Percentiles rank a stretch among this genome's conserved stretches.
These are phyloP conservation scores for Phymastichus coffea DNA, from an alignment of 1,140 invertebrate species.

Conservation along the genomic window DNA sequence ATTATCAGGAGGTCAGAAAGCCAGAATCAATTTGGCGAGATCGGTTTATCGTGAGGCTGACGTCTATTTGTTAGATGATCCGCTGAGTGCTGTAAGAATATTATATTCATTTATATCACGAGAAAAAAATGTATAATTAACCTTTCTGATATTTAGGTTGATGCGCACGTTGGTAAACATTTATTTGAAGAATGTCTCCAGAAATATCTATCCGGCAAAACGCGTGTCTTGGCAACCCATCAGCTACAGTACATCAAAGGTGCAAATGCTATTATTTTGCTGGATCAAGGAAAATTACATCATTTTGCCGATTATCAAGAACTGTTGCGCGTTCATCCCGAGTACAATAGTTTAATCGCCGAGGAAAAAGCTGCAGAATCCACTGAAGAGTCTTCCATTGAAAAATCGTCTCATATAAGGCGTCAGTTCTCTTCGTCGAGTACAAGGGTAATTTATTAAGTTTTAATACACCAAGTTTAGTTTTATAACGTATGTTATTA, in stretches of 20 bases:
- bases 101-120: too few relatives aligned
- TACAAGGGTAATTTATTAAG: slow-evolving; percentile 39
- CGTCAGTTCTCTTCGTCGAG: slow-evolving; percentile 49
- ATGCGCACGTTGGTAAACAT: slow-evolving; percentile 72
- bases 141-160: slow-evolving; percentile 51
- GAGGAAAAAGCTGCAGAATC: slow-evolving; percentile 42
- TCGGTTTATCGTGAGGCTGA: slow-evolving; percentile 71
- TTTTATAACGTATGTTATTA: neutral
- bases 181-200: slow-evolving; percentile 70
- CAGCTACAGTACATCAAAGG: slow-evolving; percentile 82
- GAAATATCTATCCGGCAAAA: slow-evolving; percentile 54
- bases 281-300: slow-evolving; percentile 67
- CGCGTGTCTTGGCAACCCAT: slow-evolving; percentile 81
- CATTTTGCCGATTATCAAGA: slow-evolving; percentile 57
- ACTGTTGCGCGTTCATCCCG: slow-evolving; percentile 54
- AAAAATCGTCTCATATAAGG: slow-evolving; percentile 33
- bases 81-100: slow-evolving; percentile 68
- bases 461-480: neutral
- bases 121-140: too few relatives aligned
- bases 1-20: slow-evolving; percentile 83
- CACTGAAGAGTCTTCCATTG: slow-evolving; percentile 44
- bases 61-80: slow-evolving; percentile 82
- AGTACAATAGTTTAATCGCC: slow-evolving; percentile 44
- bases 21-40: slow-evolving; percentile 74
- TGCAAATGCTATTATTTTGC: slow-evolving; percentile 76